Evolutionary conservation across 2,113 vertebrate species (phyloP).

Genomic region (Centropristis striata): DNA sequence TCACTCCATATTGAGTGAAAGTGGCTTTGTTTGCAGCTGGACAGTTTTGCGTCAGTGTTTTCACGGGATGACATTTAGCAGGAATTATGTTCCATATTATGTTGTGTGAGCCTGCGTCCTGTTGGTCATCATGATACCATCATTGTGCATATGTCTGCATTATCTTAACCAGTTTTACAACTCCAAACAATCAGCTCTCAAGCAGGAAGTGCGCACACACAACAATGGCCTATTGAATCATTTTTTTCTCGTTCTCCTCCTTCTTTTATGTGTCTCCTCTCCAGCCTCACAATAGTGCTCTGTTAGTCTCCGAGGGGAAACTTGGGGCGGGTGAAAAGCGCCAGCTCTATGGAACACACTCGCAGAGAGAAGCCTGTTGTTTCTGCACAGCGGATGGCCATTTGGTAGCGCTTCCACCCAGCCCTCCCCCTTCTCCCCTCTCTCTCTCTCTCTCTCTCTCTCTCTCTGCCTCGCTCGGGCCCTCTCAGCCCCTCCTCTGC

Average conservation of each 20-base stretch:
- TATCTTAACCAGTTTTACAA: slow-evolving; percentile 86
- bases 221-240: slow-evolving; percentile 86
- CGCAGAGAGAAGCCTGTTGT: slow-evolving; percentile 90
- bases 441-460: background rate
- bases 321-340: slow-evolving; percentile 80
- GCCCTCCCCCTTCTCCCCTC: slow-evolving; percentile 12
- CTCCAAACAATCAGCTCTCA: slow-evolving; percentile 85
- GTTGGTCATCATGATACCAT: slow-evolving; percentile 82
- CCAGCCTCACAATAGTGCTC: slow-evolving; percentile 80
- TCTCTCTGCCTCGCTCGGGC: slow-evolving; percentile 20
- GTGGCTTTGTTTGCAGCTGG: slow-evolving; percentile 71
- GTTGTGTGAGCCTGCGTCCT: slow-evolving; percentile 42
- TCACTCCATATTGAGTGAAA: slow-evolving; percentile 76
- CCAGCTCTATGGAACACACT: slow-evolving; percentile 87
- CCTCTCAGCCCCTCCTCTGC: slow-evolving; percentile 76
- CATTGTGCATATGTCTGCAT: slow-evolving; percentile 79
- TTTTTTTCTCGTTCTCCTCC: slow-evolving; percentile 55
- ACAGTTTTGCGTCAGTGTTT: slow-evolving; percentile 61
- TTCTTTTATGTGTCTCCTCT: slow-evolving; percentile 68
- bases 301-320: slow-evolving; percentile 83
- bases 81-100: slow-evolving; percentile 51
- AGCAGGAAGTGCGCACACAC: slow-evolving; percentile 86
- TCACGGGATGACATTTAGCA: slow-evolving; percentile 66
- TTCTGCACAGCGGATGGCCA: slow-evolving; percentile 88
- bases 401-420: slow-evolving; percentile 88